These are phyloP conservation scores for Drosophila gaucha DNA, from an alignment of 2,888 invertebrate species.

Conservation along the genomic window DNA sequence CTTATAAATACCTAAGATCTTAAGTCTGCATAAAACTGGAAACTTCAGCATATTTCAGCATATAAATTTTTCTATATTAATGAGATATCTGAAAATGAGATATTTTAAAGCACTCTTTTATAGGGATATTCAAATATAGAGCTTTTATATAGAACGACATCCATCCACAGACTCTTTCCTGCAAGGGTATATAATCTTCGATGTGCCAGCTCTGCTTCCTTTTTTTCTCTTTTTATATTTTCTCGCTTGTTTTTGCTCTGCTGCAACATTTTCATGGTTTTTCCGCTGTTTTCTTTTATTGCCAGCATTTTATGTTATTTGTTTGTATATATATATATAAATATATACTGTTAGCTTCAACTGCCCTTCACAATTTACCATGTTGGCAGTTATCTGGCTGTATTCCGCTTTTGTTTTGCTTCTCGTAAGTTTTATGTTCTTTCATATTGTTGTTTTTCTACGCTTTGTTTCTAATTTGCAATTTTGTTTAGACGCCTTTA, in stretches of 20 bases:
- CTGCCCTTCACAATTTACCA: slow-evolving; percentile 16
- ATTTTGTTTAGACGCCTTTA: slow-evolving; percentile 79
- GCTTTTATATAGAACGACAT: neutral
- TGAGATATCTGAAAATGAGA: too few species aligned
- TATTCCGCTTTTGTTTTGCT: slow-evolving; percentile 30
- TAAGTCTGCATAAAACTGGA: too few species aligned
- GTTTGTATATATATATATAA: slow-evolving; percentile 36
- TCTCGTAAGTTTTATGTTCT: slow-evolving; percentile 60
- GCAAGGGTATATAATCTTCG: neutral
- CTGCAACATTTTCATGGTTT: slow-evolving; percentile 66
- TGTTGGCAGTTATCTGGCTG: slow-evolving; percentile 63
- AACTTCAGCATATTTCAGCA: too few species aligned
- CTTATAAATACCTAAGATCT: too few species aligned
- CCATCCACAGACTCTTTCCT: neutral
- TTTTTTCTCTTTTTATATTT: neutral
- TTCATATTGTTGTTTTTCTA: slow-evolving; percentile 58
- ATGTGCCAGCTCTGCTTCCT: neutral
- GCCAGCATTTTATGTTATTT: slow-evolving; percentile 71
- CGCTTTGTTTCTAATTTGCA: slow-evolving; percentile 81
- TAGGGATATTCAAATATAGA: neutral
- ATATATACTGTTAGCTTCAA: slow-evolving; percentile 20
- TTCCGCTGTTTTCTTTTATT: slow-evolving; percentile 67
- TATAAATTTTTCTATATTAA: too few species aligned
- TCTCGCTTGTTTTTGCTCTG: slow-evolving; percentile 29
- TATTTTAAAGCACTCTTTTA: too few species aligned